Evolutionary conservation across 2,797 vertebrate species (phyloP), one percentile per base, ranked within the genome.

Genomic region (Helarctos malayanus): DNA sequence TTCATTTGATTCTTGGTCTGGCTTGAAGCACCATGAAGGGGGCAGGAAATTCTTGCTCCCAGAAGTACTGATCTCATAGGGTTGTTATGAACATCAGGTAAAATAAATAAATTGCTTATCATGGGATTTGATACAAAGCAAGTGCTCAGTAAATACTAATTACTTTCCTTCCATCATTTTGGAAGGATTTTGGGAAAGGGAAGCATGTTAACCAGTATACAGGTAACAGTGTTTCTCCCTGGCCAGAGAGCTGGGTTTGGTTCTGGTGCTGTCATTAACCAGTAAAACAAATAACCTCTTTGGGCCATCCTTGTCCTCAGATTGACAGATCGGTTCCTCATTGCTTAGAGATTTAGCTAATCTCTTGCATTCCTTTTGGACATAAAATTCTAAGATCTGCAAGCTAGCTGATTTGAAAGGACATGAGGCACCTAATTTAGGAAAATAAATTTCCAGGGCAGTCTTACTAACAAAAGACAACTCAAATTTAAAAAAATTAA

Each of bases 321-420:
- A 38, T 71, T 90, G 16, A 89, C 54, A 52, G 35, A 3, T 47
- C 63, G 21, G 52, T 82, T 76, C 45, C 52, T 91, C 19, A 68
- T 80, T 83, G n/a, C 49, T 65, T 73, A 79, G 63, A 68, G 52
- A 65, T 32, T 89, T 59, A 35, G 29, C n/a, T 68, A 79, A 88
- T 52, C 63, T 89, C 49, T 49, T 61, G 71, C 49, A 95, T 68
- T 95, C 14, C 57, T 87, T 95, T 84, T 68, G 29, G 38, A 84
- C 49, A 73, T 35, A 90, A 95, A 91, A 85, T 75, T 89, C 73
- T 81, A 88, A 88, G 65, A 89, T 85, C 45, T 69, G 32, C 9
- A 78, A 89, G n/a, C 49, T 49, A 95, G 54, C 52, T 85, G 32
- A 81, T 89, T 86, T 92, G 25, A 92, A 85, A 59, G 73, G 14